Evolutionary conservation across 2,797 vertebrate genomes (phyloP).

Genomic region (Crypturellus tataupa): DNA sequence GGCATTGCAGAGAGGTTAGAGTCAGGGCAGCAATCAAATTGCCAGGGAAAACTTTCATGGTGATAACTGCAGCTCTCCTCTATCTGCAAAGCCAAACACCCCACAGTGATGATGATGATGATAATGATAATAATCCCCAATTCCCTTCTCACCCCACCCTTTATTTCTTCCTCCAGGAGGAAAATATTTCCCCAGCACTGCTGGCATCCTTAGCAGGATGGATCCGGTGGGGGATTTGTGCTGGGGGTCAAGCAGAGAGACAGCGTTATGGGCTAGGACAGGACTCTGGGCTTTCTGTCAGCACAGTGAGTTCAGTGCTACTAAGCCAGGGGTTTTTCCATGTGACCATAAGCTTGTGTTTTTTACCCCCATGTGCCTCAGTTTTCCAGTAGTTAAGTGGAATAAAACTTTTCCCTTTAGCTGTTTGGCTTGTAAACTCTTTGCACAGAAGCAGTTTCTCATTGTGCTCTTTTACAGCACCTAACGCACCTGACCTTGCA

Average conservation of each 20-base stretch:
- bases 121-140: slow-evolving; percentile 55
- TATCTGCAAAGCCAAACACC: slow-evolving; percentile 36
- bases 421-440: not conserved
- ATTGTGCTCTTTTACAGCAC: not conserved
- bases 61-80: not conserved
- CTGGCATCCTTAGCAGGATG: slow-evolving; percentile 14
- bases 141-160: slow-evolving; percentile 61
- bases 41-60: slow-evolving; percentile 1
- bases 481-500: not conserved
- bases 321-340: slow-evolving; percentile 14
- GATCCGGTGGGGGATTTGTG: not conserved
- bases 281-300: not conserved
- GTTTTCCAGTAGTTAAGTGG: not conserved
- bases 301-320: not conserved
- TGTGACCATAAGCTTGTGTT: not conserved
- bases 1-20: slow-evolving; percentile 23
- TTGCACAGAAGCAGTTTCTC: not conserved
- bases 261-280: not conserved
- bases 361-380: not conserved
- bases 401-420: not conserved
- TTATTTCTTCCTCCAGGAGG: slow-evolving; percentile 8
- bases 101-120: not conserved
- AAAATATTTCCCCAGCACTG: slow-evolving; percentile 8
- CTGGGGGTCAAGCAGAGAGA: slow-evolving; percentile 4
- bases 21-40: not conserved